These are phyloP conservation scores for Brenthis daphne DNA, from an alignment of 2,888 invertebrate genomes.

Conservation along the genomic window DNA sequence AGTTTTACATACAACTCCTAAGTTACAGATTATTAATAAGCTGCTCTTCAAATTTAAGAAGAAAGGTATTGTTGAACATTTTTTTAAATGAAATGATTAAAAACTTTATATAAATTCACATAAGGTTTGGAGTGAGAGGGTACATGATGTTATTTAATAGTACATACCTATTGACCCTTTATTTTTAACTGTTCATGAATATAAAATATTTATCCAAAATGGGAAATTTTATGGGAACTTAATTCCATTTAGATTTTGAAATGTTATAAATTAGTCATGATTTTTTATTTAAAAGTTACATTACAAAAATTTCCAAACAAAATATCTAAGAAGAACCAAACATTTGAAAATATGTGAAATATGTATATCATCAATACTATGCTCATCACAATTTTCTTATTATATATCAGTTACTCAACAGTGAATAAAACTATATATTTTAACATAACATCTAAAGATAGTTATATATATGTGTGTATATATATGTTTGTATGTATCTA, in stretches of 20 bases:
- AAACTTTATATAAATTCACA: conserved; percentile 45
- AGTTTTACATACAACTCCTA: conserved; percentile 58
- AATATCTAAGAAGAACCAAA: conserved; percentile 54
- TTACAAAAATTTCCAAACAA: conserved; percentile 29
- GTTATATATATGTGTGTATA: conserved; percentile 34
- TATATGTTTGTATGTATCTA: conserved; percentile 32
- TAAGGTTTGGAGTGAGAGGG: conserved; percentile 10
- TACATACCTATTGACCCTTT: neutral
- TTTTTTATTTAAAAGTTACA: conserved; percentile 2
- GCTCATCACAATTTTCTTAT: conserved; percentile 67
- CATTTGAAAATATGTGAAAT: conserved; percentile 82
- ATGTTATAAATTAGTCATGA: conserved; percentile 37
- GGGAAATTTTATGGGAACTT: conserved; percentile 71
- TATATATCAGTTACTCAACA: conserved; percentile 41
- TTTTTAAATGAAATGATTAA: conserved; percentile 65
- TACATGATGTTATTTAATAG: neutral
- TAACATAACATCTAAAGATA: conserved; percentile 41
- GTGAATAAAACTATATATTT: conserved; percentile 43
- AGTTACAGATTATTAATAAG: conserved; percentile 62
- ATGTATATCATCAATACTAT: conserved; percentile 64
- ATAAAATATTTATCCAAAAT: conserved; percentile 24
- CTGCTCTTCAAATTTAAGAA: conserved; percentile 63
- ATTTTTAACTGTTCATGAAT: conserved; percentile 13
- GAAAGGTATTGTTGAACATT: conserved; percentile 61
- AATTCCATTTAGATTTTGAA: conserved; percentile 76